Percentiles rank a stretch among this genome's conserved stretches.
These are phyloP conservation scores for Cynoglossus semilaevis DNA, from an alignment of 2,113 vertebrate species.

Conservation along the genomic window DNA sequence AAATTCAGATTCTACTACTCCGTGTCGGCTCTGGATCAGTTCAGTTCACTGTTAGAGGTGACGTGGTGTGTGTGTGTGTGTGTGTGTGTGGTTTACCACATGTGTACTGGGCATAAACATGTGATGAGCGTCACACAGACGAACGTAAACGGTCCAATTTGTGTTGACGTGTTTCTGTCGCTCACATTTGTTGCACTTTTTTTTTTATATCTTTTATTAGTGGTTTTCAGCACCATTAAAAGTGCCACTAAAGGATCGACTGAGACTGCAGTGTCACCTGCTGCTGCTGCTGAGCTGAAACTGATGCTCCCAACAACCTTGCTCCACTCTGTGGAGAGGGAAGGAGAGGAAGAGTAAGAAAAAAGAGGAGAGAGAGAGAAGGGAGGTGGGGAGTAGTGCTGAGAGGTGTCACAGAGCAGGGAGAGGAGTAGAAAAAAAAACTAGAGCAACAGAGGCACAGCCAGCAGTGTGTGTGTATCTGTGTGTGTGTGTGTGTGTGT, in stretches of 20 bases:
- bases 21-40: too few relatives aligned
- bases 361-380: conserved; percentile 11
- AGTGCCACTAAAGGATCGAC: conserved; percentile 67
- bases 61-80: too few relatives aligned
- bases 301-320: conserved; percentile 67
- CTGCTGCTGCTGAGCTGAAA: conserved; percentile 64
- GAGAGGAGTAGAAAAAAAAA: conserved; percentile 14
- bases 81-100: too few relatives aligned
- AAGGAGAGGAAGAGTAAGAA: conserved; percentile 2
- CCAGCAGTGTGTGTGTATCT: conserved; percentile 3
- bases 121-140: neutral
- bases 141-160: too few relatives aligned
- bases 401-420: conserved; percentile 20
- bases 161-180: too few relatives aligned
- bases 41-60: too few relatives aligned
- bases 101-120: neutral
- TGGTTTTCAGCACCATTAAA: conserved; percentile 24
- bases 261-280: conserved; percentile 77
- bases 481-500: conserved; percentile 3
- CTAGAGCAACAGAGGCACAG: conserved; percentile 28
- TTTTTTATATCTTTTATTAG: conserved; percentile 21
- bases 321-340: conserved; percentile 36
- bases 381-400: neutral
- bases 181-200: too few relatives aligned
- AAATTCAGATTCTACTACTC: neutral